phyloP scores from a whole-genome alignment of 2,113 vertebrate species.

The Actinemys pallida region DNA sequence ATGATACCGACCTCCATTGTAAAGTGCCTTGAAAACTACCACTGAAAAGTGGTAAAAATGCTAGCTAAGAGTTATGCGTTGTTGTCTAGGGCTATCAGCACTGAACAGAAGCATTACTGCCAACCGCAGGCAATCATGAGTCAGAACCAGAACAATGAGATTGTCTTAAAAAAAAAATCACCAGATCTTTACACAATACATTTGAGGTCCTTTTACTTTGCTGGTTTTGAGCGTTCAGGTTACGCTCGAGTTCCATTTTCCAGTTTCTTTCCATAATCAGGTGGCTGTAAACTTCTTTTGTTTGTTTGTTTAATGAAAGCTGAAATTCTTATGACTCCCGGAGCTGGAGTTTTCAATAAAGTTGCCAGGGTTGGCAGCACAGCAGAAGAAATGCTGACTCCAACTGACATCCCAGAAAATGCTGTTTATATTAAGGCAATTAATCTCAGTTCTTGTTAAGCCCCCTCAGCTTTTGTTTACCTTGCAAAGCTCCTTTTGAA shows the following conservation, averaged over 20 bases:
- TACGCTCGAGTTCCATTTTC: neutral
- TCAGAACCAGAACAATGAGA: neutral
- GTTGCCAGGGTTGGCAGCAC: neutral
- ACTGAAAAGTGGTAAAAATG: neutral
- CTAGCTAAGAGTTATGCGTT: neutral
- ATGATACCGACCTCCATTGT: neutral
- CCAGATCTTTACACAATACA: no score
- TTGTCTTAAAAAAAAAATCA: neutral
- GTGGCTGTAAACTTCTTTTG: neutral
- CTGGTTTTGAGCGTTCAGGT: no score
- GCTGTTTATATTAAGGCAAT: slow-evolving; percentile 39
- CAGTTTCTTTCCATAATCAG: neutral
- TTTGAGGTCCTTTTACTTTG: no score
- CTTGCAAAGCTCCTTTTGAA: slow-evolving; percentile 14
- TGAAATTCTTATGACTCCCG: no score
- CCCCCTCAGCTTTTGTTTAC: neutral
- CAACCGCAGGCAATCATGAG: neutral
- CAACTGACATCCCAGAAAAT: slow-evolving; percentile 11
- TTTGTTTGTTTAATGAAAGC: neutral
- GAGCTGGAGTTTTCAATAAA: neutral
- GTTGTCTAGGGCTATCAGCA: neutral
- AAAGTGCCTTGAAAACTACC: neutral
- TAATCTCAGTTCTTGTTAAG: neutral
- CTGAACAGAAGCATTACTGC: neutral
- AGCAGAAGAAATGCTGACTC: slow-evolving; percentile 24